phyloP scores from a whole-genome alignment of 1,140 invertebrate genomes.

The Brachionus asplanchnoidis region DNA sequence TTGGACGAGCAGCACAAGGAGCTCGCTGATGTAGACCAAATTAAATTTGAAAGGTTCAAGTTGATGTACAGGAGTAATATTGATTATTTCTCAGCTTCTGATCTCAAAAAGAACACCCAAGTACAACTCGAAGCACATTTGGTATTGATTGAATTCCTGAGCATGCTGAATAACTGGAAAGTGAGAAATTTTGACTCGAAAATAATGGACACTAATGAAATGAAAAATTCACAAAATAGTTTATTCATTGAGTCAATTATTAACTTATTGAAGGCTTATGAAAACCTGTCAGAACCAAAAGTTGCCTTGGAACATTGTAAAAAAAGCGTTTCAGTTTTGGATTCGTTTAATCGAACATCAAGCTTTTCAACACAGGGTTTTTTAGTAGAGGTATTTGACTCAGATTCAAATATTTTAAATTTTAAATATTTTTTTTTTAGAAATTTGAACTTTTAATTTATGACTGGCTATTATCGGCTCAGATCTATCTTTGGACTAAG shows the following conservation, averaged over 20 bases:
- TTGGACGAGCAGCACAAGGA: background rate
- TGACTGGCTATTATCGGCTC: background rate
- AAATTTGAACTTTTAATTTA: slow-evolving; percentile 22
- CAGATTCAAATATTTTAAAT: background rate
- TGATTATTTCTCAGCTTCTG: background rate
- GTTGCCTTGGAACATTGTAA: background rate
- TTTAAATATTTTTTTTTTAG: background rate
- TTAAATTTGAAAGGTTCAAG: slow-evolving; percentile 1
- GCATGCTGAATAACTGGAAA: slow-evolving; percentile 21
- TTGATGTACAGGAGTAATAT: background rate
- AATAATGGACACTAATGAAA: background rate
- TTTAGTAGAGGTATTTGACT: background rate
- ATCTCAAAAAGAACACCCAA: background rate
- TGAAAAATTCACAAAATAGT: slow-evolving; percentile 1
- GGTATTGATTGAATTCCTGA: background rate
- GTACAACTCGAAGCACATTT: background rate
- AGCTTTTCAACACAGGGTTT: background rate
- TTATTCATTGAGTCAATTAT: background rate
- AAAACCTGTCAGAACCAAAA: background rate
- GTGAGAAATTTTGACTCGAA: background rate
- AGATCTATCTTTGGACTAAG: slow-evolving; percentile 22
- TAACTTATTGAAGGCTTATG: background rate
- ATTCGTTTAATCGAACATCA: background rate
- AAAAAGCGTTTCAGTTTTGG: background rate
- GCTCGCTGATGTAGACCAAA: slow-evolving; percentile 14